Conservation (phyloP, 1,140 invertebrate species). For the Palaemon carinicauda region DNA sequence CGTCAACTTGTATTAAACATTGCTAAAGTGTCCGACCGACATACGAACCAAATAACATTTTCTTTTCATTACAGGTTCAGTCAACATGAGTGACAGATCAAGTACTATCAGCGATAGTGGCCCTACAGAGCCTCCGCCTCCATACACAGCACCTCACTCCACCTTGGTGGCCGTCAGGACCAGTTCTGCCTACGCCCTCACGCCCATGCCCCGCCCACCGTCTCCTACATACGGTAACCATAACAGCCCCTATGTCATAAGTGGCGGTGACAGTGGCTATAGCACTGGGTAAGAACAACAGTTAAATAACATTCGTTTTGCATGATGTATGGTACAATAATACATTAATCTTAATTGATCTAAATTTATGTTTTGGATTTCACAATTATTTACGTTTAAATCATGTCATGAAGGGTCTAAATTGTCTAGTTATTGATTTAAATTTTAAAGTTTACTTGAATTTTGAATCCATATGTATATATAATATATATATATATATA, state of each 20-base stretch:
- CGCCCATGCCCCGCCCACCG: constrained; percentile 11
- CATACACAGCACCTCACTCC: constrained; percentile 36
- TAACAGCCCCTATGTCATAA: constrained; percentile 30
- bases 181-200: constrained; percentile 4
- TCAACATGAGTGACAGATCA: constrained; percentile 24
- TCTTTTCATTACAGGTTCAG: background rate
- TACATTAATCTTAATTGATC: too few relatives aligned
- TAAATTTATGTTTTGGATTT: too few relatives aligned
- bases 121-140: constrained; percentile 15
- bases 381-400: too few relatives aligned
- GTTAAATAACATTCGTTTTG: too few relatives aligned
- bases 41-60: background rate
- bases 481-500: too few relatives aligned
- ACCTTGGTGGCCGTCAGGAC: constrained; percentile 41
- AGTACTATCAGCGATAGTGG: constrained; percentile 19
- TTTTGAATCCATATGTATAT: too few relatives aligned
- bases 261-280: constrained; percentile 27
- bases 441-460: too few relatives aligned
- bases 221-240: background rate
- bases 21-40: too few relatives aligned
- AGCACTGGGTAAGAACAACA: constrained; percentile 38
- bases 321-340: too few relatives aligned
- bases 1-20: too few relatives aligned
- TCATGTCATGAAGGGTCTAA: too few relatives aligned
- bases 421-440: too few relatives aligned